Conservation (phyloP, 1,140 invertebrate species). For the Drosophila pachea region DNA sequence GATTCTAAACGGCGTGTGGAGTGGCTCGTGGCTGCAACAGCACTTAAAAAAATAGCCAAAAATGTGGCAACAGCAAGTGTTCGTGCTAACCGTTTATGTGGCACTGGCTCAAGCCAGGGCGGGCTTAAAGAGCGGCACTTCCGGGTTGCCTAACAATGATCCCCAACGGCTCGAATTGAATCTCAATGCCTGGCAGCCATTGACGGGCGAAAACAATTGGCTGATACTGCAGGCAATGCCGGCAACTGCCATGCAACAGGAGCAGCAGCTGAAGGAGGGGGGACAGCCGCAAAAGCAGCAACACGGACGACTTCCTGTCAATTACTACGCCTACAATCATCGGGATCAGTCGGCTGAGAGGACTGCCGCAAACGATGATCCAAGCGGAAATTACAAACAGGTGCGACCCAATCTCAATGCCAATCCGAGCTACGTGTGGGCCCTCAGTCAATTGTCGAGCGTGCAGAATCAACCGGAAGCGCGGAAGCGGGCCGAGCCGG, state of each 20-base stretch:
- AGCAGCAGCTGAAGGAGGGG: too few species aligned
- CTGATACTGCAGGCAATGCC: slow-evolving; percentile 68
- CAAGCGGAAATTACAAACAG: slow-evolving; percentile 71
- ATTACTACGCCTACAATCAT: slow-evolving; percentile 75
- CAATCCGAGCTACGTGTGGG: slow-evolving; percentile 59
- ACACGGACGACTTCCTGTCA: slow-evolving; percentile 57
- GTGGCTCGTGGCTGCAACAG: slow-evolving; percentile 41
- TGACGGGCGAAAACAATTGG: slow-evolving; percentile 68
- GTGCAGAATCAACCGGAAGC: slow-evolving; percentile 32
- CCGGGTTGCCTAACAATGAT: slow-evolving; percentile 33
- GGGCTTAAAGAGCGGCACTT: slow-evolving; percentile 58
- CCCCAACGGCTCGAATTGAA: slow-evolving; percentile 50
- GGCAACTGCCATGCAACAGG: slow-evolving; percentile 50
- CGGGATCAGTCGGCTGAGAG: slow-evolving; percentile 55
- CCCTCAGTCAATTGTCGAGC: slow-evolving; percentile 56
- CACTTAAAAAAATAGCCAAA: not conserved
- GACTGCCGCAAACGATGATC: slow-evolving; percentile 18
- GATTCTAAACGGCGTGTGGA: slow-evolving; percentile 58
- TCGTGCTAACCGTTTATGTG: slow-evolving; percentile 42
- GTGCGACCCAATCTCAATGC: slow-evolving; percentile 40
- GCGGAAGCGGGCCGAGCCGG: slow-evolving; percentile 37
- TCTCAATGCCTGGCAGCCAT: slow-evolving; percentile 64
- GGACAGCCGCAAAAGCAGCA: slow-evolving; percentile 17
- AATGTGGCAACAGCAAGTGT: slow-evolving; percentile 59
- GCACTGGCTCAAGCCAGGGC: slow-evolving; percentile 30